A percentile compares a stretch with the other conserved stretches of the same genome.
Conservation (phyloP, 2,113 vertebrate species). For the Platichthys flesus region DNA sequence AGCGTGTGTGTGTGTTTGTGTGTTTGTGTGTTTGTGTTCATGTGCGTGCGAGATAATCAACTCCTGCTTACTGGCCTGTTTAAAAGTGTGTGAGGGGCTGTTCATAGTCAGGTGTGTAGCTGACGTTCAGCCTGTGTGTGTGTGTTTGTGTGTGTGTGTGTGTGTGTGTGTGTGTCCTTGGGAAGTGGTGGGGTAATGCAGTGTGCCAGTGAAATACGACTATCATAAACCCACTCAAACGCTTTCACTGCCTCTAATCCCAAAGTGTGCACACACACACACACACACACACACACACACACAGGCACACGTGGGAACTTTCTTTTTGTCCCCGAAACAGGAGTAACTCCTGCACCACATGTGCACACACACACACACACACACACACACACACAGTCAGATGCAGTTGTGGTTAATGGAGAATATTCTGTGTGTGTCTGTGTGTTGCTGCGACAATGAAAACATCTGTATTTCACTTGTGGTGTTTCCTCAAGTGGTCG, state of each 20-base stretch:
- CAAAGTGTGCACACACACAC: background rate
- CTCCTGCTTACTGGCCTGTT: constrained; percentile 4
- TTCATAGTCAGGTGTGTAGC: background rate
- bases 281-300: constrained; percentile 8
- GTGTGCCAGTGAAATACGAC: constrained; percentile 65
- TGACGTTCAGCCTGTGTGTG: background rate
- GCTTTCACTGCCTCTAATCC: constrained; percentile 53
- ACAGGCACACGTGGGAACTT: background rate
- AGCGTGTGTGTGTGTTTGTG: background rate
- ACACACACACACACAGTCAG: background rate
- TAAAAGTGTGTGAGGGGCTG: constrained; percentile 9
- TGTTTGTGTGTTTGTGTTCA: constrained; percentile 1
- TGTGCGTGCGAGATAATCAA: constrained; percentile 5
- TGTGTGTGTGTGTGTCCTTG: constrained; percentile 50
- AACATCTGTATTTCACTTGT: constrained; percentile 13
- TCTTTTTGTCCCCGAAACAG: background rate
- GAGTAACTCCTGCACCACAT: background rate
- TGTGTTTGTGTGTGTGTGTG: constrained; percentile 27
- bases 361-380: background rate
- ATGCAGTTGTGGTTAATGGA: background rate
- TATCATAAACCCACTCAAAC: constrained; percentile 62
- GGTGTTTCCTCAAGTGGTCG: background rate
- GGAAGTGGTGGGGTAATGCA: constrained; percentile 59
- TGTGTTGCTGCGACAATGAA: background rate
- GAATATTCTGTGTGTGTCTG: background rate